Evolutionary conservation across 2,888 invertebrate genomes (phyloP), one percentile per base, ranked within the genome.

Genomic region (Sminthurinus aureus): DNA sequence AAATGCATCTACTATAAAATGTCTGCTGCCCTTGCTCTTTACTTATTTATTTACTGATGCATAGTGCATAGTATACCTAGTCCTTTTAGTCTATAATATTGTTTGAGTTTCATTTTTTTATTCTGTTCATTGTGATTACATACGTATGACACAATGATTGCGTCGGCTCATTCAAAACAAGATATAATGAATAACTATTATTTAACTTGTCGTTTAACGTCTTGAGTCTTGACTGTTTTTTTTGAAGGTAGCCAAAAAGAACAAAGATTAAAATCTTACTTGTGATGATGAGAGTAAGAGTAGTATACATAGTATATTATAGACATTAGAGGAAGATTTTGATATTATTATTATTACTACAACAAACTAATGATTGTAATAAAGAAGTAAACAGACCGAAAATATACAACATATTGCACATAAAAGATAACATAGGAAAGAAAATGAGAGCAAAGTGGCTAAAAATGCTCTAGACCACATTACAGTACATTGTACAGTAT

Each of bases 381-480:
- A 71, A 26, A 20, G 20, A 20, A 69, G 67, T 69, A 69, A 69
- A 22, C n/a, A 69, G 22, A 69, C 22, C 58, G 58, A 58, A 18
- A 71, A 26, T 71, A 26, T 71, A 38, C 38, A 38, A 38, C 38
- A 38, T 38, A 38, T 38, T 38, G 38, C 38, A 38, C 38, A 38
- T 38, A 38, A 6, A 38, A 38, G 3, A 38, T n/a, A n/a, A 3
- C 8, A 22, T 67, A 26, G 4, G 71, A 71, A 24, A 6, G 71
- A 71, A 71, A 71, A 71, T 24, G 24, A 71, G 71, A 71, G 71
- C 71, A 71, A 71, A 22, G 1, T n/a, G 22, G n/a, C n/a, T n/a
- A n/a, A n/a, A n/a, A n/a, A n/a, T n/a, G n/a, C n/a, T 69, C 13
- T n/a, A 11, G 1, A n/a, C 69, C 13, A 71, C 0, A 71, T 24